phyloP scores from a whole-genome alignment of 2,888 invertebrate species.

The Elegia similella region DNA sequence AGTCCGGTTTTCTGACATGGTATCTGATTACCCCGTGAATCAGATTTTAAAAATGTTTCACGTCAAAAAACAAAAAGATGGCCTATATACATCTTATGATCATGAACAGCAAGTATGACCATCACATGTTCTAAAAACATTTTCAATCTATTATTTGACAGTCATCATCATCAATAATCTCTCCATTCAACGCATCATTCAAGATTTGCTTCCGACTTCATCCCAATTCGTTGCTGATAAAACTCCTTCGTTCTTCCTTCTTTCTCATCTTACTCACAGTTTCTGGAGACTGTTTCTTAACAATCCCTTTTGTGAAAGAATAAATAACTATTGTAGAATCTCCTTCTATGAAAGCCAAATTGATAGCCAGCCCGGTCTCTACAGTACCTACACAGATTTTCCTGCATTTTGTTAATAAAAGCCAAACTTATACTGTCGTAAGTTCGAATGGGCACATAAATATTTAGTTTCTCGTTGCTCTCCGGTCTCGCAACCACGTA shows the following conservation, averaged over 20 bases:
- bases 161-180: constrained; percentile 65
- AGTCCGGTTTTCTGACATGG: too few relatives aligned
- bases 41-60: too few relatives aligned
- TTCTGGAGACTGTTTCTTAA: constrained; percentile 49
- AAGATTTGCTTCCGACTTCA: constrained; percentile 56
- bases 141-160: constrained; percentile 54
- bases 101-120: not conserved
- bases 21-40: too few relatives aligned
- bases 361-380: constrained; percentile 64
- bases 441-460: constrained; percentile 67
- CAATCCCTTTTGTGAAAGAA: constrained; percentile 64
- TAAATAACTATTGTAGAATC: constrained; percentile 72
- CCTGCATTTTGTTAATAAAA: constrained; percentile 61
- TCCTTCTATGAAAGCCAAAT: constrained; percentile 68
- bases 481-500: constrained; percentile 68
- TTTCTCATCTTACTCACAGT: constrained; percentile 40
- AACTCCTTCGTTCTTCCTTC: constrained; percentile 57
- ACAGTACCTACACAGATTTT: constrained; percentile 70
- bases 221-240: constrained; percentile 64
- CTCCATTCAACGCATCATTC: constrained; percentile 65
- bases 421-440: constrained; percentile 55
- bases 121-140: not conserved
- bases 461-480: constrained; percentile 62
- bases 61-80: too few relatives aligned
- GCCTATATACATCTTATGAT: not conserved